Percentiles rank a stretch among this genome's conserved stretches.
Conservation (phyloP, 2,113 vertebrate species). For the Cavia porcellus region DNA sequence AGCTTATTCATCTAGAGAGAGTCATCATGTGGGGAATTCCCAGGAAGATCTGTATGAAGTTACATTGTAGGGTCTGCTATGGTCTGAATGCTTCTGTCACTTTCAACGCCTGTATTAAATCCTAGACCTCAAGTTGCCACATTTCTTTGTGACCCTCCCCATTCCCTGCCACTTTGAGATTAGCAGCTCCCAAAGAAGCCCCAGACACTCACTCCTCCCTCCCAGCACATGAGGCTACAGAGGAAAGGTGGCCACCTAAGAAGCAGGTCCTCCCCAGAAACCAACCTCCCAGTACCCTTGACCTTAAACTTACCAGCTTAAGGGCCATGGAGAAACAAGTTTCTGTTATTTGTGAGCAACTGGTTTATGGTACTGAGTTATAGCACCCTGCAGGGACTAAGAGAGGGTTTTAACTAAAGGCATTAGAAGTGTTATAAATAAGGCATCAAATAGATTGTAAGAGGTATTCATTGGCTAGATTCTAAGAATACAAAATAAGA, state of each 20-base stretch:
- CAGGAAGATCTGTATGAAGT: neutral
- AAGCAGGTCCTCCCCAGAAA: neutral
- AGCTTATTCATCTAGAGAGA: conserved; percentile 38
- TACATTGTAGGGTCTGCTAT: neutral
- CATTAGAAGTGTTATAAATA: conserved; percentile 27
- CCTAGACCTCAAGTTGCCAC: neutral
- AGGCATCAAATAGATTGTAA: conserved; percentile 24
- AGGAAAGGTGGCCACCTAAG: neutral
- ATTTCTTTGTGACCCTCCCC: no score
- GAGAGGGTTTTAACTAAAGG: neutral
- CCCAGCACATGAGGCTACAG: neutral
- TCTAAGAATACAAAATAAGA: conserved; percentile 42
- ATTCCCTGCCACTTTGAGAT: neutral
- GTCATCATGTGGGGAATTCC: neutral
- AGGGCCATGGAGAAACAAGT: neutral
- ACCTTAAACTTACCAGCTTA: neutral
- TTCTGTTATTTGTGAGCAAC: neutral
- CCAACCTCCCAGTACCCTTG: neutral
- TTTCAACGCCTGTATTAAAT: neutral
- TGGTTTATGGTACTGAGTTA: neutral
- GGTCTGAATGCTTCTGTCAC: neutral
- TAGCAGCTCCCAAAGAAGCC: neutral
- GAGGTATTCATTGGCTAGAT: neutral
- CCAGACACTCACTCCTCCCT: neutral
- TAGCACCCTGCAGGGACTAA: neutral